Conservation (phyloP, 2,888 invertebrate genomes). For the Halocaridina rubra region DNA sequence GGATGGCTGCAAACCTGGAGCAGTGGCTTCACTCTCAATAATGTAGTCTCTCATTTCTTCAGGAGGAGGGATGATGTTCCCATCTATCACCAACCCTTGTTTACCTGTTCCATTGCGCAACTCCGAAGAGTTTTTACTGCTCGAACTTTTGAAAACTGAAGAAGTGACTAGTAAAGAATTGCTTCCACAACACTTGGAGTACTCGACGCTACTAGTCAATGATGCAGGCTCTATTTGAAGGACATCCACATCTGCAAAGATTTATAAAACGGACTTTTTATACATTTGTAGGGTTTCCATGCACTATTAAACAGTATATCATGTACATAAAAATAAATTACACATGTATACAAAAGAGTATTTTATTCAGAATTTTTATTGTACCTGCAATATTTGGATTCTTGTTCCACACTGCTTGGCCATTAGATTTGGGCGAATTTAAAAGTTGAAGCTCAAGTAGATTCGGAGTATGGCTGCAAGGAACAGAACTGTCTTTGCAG, state of each 20-base stretch:
- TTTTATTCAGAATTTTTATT: too few species aligned
- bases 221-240: constrained; percentile 10
- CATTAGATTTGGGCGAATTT: constrained; percentile 43
- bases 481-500: constrained; percentile 17
- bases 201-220: not conserved
- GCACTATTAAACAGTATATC: too few species aligned
- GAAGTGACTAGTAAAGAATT: too few species aligned
- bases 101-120: not conserved
- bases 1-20: constrained; percentile 91
- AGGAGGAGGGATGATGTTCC: constrained; percentile 74
- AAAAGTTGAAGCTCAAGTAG: constrained; percentile 38
- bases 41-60: constrained; percentile 98
- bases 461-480: constrained; percentile 38
- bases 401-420: constrained; percentile 40
- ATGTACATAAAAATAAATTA: too few species aligned
- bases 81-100: not conserved
- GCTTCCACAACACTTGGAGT: not conserved
- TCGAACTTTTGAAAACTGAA: too few species aligned
- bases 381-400: constrained; percentile 41
- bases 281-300: too few species aligned
- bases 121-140: not conserved
- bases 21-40: constrained; percentile 96
- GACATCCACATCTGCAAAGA: constrained; percentile 20
- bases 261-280: too few species aligned
- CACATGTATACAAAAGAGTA: too few species aligned